Percentiles rank a stretch among this genome's conserved stretches.
Evolutionary conservation across 2,888 invertebrate genomes (phyloP).

Genomic region (Cylindroiulus punctatus): DNA sequence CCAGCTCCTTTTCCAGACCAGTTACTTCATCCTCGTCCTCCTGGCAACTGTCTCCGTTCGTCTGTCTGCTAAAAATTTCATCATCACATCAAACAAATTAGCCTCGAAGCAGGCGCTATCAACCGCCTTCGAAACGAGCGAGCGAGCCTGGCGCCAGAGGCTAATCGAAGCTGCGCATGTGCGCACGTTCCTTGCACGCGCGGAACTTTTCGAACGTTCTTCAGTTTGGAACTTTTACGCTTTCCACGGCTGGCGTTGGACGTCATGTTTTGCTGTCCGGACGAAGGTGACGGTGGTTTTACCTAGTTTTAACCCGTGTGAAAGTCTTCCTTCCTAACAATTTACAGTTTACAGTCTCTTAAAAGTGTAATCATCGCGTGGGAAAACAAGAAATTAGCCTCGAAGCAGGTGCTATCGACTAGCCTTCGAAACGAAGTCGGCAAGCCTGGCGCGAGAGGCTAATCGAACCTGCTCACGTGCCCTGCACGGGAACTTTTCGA

Average conservation of each 20-base stretch:
- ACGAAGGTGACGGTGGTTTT: conserved; percentile 40
- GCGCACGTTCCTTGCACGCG: too few relatives aligned
- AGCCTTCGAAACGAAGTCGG: too few relatives aligned
- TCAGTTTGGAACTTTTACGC: too few relatives aligned
- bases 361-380: not conserved
- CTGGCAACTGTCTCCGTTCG: not conserved
- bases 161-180: not conserved
- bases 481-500: not conserved
- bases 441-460: not conserved
- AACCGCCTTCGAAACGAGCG: too few relatives aligned
- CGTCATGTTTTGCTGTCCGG: conserved; percentile 48
- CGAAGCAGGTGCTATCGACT: too few relatives aligned
- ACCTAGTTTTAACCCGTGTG: too few relatives aligned
- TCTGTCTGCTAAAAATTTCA: not conserved
- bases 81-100: too few relatives aligned
- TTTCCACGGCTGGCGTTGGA: too few relatives aligned
- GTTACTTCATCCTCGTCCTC: not conserved
- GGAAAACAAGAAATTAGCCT: not conserved
- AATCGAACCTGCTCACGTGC: not conserved
- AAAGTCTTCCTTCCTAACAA: too few relatives aligned
- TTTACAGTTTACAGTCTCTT: too few relatives aligned
- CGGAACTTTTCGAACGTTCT: not conserved
- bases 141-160: not conserved
- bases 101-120: conserved; percentile 18
- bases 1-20: too few relatives aligned